Base-by-base conservation (phyloP, 2,888 invertebrate species). In the Drosophila buzzatii region DNA sequence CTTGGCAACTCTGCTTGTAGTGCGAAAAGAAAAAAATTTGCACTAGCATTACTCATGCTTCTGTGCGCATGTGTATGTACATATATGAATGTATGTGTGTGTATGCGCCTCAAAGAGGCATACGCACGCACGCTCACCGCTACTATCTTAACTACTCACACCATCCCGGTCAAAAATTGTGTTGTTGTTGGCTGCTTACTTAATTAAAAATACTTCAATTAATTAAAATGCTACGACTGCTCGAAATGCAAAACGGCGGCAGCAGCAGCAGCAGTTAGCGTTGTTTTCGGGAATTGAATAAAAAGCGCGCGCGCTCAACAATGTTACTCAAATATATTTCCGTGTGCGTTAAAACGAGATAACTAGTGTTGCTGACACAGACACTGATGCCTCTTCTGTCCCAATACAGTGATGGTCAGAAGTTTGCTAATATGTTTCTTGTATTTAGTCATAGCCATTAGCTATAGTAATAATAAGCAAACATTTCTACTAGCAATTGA, bases 201-300 rank as follows among this genome's bases (percentile, higher is more conserved):
- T 89, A 86, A 85, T 90, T 89, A 86, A 90, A 83, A 88, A 90
- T 85, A 82, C 88, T 89, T 76, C 71, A 87, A 90, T 88, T 84
- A 90, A 90, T 86, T 86, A 66, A 72, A 89, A 88, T 64, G 67
- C 63, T 68, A 42, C n/a, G 39, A 61, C 63, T 65, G 37, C 33
- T 69, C 49, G 56, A 79, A 82, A 90, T 71, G 71, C 64, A 76
- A 68, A 78, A 39, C 52, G 49, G 49, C 53, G 68, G 49, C 53
- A 59, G 42, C 39, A 58, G 49, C 42, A 12, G 52, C 51, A 59
- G 42, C 39, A 58, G 49, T 39, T 14, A 55, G 41, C 61, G 59
- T 47, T 77, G 61, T 47, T 81, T 80, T 80, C 42, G 61, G 66
- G 68, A 41, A 69, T 81, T 68, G 76, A 63, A 56, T 56, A 73